Base-by-base conservation (phyloP, 2,113 vertebrate genomes). In the Beaufortia kweichowensis region DNA sequence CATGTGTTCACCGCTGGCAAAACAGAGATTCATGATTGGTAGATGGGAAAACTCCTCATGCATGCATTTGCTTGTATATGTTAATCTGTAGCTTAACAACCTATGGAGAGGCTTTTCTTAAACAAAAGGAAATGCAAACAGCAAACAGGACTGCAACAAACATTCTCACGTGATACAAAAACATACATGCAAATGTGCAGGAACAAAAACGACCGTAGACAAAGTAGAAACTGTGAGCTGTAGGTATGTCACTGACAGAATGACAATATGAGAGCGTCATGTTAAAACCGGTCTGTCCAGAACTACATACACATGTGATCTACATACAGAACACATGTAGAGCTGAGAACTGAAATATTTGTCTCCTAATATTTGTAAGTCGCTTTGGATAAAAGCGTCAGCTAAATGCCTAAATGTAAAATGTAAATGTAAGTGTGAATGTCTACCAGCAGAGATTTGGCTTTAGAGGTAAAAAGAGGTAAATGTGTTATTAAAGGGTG, bases 121-220 rank as follows among this genome's bases (percentile, higher is more conserved):
- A 68, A 35, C 50, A 31, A 53, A 31, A 33, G n/a, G 0, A 23
- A 35, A 70, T 56, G 12, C 50, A 70, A 70, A 70, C 24, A 7
- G 12, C 50, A 70, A 70, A 70, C 24, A 7, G 14, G 6, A 29
- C 9, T 23, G 67, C 50, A 70, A 56, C 48, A 70, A 56, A 15
- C 29, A 24, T 14, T 70, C 26, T 31, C 10, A n/a, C 53, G 50
- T 68, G 65, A 53, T 53, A 31, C 12, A 53, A 4, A 35, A 35
- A 56, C 21, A n/a, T 35, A 23, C 4, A 68, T 68, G 65, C 65
- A 68, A 67, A 67, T 67, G 43, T 8, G 17, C 26, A 11, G 11
- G 4, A 2, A 43, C 26, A 67, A 67, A 67, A 4, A 28, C 41
- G 48, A 17, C 2, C 14, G 26, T 19, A 21, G 41, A 46, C 41